Percentiles rank a stretch among this genome's conserved stretches.
These are phyloP conservation scores for Simalia tracyae DNA, from an alignment of 2,797 vertebrate genomes.

Conservation along the genomic window DNA sequence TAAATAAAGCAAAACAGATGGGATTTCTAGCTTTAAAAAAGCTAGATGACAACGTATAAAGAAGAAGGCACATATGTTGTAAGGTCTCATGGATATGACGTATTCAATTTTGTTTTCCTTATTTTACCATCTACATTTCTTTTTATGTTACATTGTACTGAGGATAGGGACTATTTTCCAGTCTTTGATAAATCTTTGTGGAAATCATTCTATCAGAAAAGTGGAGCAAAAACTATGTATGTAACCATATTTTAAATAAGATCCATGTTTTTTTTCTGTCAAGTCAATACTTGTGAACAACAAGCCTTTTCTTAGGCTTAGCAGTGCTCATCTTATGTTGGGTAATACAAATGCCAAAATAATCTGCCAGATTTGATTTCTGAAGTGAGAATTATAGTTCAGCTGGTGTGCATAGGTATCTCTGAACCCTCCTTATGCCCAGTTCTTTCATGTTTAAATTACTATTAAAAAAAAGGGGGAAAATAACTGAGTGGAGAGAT, in stretches of 20 bases:
- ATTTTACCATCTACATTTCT: neutral
- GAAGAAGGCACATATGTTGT: too few relatives aligned
- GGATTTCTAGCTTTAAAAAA: too few relatives aligned
- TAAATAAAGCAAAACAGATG: too few relatives aligned
- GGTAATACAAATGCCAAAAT: neutral
- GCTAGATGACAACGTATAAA: too few relatives aligned
- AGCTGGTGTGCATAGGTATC: neutral
- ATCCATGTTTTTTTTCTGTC: neutral
- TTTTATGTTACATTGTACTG: neutral
- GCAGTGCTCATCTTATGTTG: neutral
- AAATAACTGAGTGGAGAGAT: neutral
- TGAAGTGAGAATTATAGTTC: neutral
- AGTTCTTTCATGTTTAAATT: neutral
- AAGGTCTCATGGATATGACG: neutral
- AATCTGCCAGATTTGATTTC: neutral
- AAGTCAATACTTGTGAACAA: neutral
- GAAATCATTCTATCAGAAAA: neutral
- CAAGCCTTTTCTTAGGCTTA: neutral
- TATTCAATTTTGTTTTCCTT: neutral
- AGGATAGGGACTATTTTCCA: neutral
- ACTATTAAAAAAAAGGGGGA: neutral
- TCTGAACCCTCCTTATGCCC: neutral
- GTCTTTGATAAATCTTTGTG: neutral
- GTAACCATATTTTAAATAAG: neutral
- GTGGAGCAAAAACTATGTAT: neutral